Conservation (phyloP, 1,140 invertebrate species). For the Acyrthosiphon pisum region DNA sequence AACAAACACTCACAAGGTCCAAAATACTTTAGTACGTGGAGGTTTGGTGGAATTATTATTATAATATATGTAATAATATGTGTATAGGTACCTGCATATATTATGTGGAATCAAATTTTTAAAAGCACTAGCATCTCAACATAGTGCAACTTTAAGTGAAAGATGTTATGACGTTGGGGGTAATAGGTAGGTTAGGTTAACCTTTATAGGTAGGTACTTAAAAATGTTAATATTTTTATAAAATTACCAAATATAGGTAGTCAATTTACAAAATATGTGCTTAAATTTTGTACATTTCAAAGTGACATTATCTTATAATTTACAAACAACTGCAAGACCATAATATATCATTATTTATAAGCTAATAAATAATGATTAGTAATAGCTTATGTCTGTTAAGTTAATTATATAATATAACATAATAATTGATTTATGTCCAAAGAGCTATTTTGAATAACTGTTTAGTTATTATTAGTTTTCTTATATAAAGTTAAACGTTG, state of each 20-base stretch:
- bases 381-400: no score
- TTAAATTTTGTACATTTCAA: background rate
- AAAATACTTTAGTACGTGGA: background rate
- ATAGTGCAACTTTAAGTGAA: background rate
- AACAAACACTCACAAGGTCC: background rate
- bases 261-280: background rate
- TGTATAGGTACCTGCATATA: background rate
- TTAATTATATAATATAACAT: no score
- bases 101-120: background rate
- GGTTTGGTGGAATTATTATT: no score
- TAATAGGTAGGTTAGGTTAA: background rate
- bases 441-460: background rate
- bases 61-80: background rate
- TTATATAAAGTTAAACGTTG: background rate
- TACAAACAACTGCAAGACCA: background rate
- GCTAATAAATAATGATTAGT: background rate
- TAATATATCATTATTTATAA: background rate
- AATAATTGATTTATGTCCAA: background rate
- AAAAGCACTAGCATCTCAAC: background rate
- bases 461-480: background rate
- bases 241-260: background rate
- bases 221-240: background rate
- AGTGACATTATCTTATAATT: background rate
- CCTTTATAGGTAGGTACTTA: no score
- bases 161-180: background rate